Percentiles rank a stretch among this genome's conserved stretches.
These are phyloP conservation scores for Cotesia typhae DNA, from an alignment of 1,140 invertebrate genomes.

Conservation along the genomic window DNA sequence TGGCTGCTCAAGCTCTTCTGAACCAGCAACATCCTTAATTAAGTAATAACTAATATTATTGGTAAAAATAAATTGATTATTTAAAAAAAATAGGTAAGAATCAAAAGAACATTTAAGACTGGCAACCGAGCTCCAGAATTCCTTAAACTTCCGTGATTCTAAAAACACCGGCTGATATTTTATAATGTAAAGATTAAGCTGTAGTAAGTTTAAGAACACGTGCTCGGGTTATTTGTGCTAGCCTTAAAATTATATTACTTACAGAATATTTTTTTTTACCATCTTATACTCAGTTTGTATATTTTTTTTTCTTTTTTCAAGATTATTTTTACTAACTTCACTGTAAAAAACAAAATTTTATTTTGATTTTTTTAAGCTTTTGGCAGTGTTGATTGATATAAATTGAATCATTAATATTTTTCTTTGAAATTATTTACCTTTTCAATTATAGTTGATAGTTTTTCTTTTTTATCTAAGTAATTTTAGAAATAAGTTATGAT, in stretches of 20 bases:
- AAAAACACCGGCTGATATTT: background rate
- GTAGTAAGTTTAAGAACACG: background rate
- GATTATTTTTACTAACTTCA: background rate
- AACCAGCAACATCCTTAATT: constrained; percentile 55
- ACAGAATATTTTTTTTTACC: too few species aligned
- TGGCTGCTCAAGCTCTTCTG: constrained; percentile 74
- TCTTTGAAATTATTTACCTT: too few species aligned
- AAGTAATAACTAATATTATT: constrained; percentile 37
- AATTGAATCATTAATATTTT: too few species aligned
- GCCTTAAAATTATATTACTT: background rate
- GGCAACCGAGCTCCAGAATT: too few species aligned
- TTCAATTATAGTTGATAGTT: too few species aligned
- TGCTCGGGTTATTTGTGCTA: constrained; percentile 14
- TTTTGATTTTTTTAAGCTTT: too few species aligned
- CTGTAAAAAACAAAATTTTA: background rate
- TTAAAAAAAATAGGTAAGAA: too few species aligned
- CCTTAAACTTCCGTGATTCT: too few species aligned
- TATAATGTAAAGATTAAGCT: background rate
- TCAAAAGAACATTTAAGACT: too few species aligned
- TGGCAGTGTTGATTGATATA: too few species aligned
- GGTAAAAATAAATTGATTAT: constrained; percentile 1
- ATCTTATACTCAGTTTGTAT: background rate
- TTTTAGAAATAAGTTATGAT: too few species aligned
- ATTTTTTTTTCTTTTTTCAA: constrained; percentile 14
- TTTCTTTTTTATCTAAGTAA: too few species aligned